Percentiles rank a stretch among this genome's conserved stretches.
phyloP scores from a whole-genome alignment of 2,888 invertebrate genomes.

The Eupithecia dodoneata region DNA sequence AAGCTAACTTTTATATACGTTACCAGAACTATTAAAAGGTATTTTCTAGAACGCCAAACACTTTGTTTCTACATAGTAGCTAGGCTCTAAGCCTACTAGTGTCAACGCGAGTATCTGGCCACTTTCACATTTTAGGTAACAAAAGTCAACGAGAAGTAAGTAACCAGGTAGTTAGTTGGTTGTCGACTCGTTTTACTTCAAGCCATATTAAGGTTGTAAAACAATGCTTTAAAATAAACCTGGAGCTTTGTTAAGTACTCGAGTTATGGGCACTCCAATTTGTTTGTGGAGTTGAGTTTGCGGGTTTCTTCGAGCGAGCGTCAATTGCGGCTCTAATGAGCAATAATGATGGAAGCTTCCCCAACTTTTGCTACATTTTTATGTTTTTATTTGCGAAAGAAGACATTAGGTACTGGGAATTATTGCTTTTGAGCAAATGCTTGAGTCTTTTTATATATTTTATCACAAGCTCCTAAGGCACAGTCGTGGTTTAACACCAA shows the following conservation, averaged over 20 bases:
- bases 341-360: slow-evolving; percentile 74
- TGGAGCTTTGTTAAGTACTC: slow-evolving; percentile 29
- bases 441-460: background rate
- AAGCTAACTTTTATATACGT: no score
- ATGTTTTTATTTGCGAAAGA: slow-evolving; percentile 55
- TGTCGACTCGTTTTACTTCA: slow-evolving; percentile 7
- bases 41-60: no score
- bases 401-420: slow-evolving; percentile 42
- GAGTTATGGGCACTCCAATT: slow-evolving; percentile 62
- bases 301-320: slow-evolving; percentile 67
- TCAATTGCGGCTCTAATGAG: slow-evolving; percentile 78
- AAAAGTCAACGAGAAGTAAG: background rate
- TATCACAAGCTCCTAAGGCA: background rate
- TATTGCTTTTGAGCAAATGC: slow-evolving; percentile 20
- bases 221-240: slow-evolving; percentile 27
- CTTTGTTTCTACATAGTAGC: no score
- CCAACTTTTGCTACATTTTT: slow-evolving; percentile 54
- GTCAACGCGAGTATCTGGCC: background rate
- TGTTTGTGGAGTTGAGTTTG: slow-evolving; percentile 59
- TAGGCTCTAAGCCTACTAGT: background rate
- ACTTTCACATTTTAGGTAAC: background rate
- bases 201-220: slow-evolving; percentile 17
- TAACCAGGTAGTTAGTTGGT: slow-evolving; percentile 1
- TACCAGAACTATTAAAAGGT: no score
- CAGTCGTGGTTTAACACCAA: background rate